Base-by-base conservation (phyloP, 2,888 invertebrate species). In the Steinernema scapterisci region DNA sequence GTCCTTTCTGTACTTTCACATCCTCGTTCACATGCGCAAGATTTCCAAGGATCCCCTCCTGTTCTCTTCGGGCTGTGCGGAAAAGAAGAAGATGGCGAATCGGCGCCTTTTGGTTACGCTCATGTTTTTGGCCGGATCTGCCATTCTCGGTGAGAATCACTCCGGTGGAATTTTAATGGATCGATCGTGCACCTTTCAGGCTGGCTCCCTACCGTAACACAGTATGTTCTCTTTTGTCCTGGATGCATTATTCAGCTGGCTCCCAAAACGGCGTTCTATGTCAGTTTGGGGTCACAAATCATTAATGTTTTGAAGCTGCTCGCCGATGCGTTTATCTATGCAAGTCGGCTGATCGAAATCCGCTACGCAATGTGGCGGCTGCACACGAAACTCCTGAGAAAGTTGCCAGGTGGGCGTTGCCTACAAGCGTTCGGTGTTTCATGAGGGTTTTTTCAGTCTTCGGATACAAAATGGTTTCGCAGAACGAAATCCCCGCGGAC, bases 321-420 rank as follows among this genome's bases (percentile, higher is more conserved):
- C 73, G 89, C 90, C 48, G 92, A 92, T 87, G 91, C 92, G 0
- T 91, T 92, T 78, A 92, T 92, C 73, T 92, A 92, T 85, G 91
- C 91, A 9, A 90, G 91, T 6, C 88, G 92, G 73, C 91, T 92
- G 90, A 90, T 91, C 74, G 92, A 92, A 82, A 91, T 92, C 73
- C 90, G 87, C 46, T 84, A 84, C 38, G 88, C 88, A 0, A 84
- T 88, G 77, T 84, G 81, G 80, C 75, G 79, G 27, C 38, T 63
- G 31, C 63, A 63, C 63, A 63, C 31, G 38, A 63, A 63, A 31
- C 31, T 63, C 27, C 63, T 63, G 11, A 9, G 63, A n/a, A 63
- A 31, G 27, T 25, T 63, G 16, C 63, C 63, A 13, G 38, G 63
- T 63, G 31, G 16, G 31, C 11, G 11, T 16, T 1, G 2, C 16